Conservation (phyloP, 2,113 vertebrate genomes). For the Eclectus roratus region DNA sequence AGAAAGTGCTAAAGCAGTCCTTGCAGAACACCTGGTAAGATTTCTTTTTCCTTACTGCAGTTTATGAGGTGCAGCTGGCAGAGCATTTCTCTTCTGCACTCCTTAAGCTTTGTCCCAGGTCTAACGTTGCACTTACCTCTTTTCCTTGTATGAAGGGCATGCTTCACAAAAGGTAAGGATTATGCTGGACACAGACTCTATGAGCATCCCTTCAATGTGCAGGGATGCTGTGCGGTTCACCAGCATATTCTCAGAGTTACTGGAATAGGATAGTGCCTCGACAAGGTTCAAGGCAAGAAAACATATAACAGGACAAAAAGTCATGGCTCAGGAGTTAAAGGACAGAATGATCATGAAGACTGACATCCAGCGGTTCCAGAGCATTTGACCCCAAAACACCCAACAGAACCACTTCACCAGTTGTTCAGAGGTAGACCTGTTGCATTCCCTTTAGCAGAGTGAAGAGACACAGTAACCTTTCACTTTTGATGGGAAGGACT, state of each 20-base stretch:
- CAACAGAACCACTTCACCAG: background rate
- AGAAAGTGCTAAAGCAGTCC: background rate
- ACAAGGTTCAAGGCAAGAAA: background rate
- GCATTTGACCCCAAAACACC: background rate
- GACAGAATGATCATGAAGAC: background rate
- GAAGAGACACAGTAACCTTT: rapidly evolving
- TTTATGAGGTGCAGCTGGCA: background rate
- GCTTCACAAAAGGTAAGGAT: background rate
- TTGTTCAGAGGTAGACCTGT: background rate
- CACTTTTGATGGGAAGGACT: background rate
- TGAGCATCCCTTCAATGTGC: background rate
- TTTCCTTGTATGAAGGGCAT: background rate
- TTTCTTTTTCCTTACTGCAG: background rate
- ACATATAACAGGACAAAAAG: background rate
- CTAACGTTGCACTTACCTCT: background rate
- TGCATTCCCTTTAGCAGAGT: background rate
- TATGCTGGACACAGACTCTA: background rate
- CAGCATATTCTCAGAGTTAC: background rate
- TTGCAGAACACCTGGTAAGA: background rate
- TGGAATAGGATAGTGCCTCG: background rate
- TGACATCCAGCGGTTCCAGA: background rate
- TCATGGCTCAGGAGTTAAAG: background rate
- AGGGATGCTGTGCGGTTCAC: background rate
- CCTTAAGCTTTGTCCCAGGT: background rate
- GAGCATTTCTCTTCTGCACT: background rate